These are phyloP conservation scores for Reticulitermes speratus DNA, from an alignment of 1,140 invertebrate species.

Conservation along the genomic window DNA sequence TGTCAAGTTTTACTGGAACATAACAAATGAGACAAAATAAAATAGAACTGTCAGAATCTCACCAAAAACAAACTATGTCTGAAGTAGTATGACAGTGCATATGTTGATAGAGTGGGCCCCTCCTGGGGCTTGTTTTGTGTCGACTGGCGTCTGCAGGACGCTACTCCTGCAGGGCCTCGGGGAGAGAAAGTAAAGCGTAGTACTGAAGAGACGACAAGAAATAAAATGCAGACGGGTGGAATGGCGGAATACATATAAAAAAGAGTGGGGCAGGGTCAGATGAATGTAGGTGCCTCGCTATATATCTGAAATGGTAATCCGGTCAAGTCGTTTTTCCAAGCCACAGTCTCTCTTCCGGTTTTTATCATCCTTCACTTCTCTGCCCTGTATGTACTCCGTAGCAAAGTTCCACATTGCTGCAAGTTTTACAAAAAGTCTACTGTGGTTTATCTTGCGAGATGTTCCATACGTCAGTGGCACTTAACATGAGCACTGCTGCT, in stretches of 20 bases:
- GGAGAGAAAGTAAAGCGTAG: background rate
- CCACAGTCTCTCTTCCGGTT: background rate
- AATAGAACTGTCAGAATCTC: background rate
- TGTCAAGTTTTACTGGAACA: no score
- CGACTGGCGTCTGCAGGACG: background rate
- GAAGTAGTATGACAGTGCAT: background rate
- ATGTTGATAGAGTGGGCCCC: background rate
- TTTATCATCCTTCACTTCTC: background rate
- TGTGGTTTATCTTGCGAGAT: background rate
- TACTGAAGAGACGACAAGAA: background rate
- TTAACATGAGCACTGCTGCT: no score
- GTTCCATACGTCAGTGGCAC: background rate
- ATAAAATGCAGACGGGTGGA: background rate
- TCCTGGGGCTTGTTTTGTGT: background rate
- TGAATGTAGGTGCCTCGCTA: background rate
- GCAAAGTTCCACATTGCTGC: background rate
- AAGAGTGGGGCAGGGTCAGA: background rate
- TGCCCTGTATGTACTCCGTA: background rate
- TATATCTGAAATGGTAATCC: conserved; percentile 6
- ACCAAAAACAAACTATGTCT: background rate
- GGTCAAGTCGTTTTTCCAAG: background rate
- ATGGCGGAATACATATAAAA: background rate
- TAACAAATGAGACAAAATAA: background rate
- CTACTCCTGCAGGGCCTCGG: background rate
- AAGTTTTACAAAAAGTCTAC: background rate